phyloP scores from a whole-genome alignment of 2,113 vertebrate species.

The Acrocephalus kingi region DNA sequence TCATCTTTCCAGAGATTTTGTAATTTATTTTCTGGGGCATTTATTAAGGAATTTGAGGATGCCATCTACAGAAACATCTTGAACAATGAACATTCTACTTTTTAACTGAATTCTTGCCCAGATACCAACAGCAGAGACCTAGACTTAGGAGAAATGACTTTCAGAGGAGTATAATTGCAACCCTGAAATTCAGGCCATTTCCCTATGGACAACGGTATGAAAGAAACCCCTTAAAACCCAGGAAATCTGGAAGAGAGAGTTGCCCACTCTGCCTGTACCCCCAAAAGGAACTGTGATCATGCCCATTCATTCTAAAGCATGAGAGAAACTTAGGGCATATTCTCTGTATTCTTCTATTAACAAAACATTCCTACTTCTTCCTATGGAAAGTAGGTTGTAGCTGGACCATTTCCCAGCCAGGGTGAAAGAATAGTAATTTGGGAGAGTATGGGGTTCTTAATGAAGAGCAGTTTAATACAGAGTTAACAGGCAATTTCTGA shows the following conservation, averaged over 20 bases:
- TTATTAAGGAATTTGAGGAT: not conserved
- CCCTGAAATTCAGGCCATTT: not conserved
- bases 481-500: not conserved
- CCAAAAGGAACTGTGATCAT: not conserved
- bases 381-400: not conserved
- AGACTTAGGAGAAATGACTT: not conserved
- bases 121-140: not conserved
- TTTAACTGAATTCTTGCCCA: not conserved
- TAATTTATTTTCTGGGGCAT: not conserved
- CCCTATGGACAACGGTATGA: accelerated
- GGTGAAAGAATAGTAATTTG: not conserved
- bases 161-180: not conserved
- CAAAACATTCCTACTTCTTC: not conserved
- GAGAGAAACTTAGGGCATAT: not conserved
- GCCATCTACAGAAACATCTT: not conserved
- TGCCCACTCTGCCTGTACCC: not conserved
- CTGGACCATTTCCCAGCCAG: not conserved
- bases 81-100: not conserved
- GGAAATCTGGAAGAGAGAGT: not conserved
- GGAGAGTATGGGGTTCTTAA: not conserved
- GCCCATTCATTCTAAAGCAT: not conserved
- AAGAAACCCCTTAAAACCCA: not conserved
- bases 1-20: not conserved
- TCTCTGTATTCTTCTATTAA: not conserved
- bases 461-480: not conserved